Evolutionary conservation across 2,888 invertebrate species (phyloP).

Genomic region (Lamproptera curius): DNA sequence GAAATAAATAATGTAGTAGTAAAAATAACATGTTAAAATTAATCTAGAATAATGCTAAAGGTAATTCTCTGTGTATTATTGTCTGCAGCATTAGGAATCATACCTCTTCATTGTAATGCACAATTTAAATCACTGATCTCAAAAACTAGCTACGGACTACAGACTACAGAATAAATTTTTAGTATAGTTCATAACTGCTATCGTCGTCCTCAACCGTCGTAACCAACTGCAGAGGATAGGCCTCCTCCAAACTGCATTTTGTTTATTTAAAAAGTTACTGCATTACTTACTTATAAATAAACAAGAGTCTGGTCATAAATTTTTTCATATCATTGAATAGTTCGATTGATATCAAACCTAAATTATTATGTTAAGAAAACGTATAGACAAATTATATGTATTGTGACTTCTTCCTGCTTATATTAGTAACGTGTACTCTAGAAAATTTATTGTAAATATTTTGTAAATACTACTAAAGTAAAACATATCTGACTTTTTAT

Average conservation of each 20-base stretch:
- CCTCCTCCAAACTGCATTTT: too few relatives aligned
- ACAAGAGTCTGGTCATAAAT: background rate
- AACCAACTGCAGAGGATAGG: too few relatives aligned
- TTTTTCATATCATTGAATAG: background rate
- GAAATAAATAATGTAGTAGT: background rate
- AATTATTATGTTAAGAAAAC: conserved; percentile 6
- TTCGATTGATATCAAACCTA: background rate
- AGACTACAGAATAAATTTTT: too few relatives aligned
- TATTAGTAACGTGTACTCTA: background rate
- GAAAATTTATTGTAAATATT: conserved; percentile 16
- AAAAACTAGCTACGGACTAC: too few relatives aligned
- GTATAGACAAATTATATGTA: conserved; percentile 6
- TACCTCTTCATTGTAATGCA: too few relatives aligned
- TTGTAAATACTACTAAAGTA: conserved; percentile 17
- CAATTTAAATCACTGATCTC: too few relatives aligned
- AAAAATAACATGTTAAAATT: background rate
- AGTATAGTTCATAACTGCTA: too few relatives aligned
- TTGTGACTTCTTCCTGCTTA: conserved; percentile 15
- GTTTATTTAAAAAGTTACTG: too few relatives aligned
- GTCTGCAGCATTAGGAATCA: too few relatives aligned
- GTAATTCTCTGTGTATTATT: too few relatives aligned
- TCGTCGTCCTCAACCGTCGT: too few relatives aligned
- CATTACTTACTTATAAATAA: background rate
- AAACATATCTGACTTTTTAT: conserved; percentile 6
- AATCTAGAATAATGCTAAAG: too few relatives aligned